Evolutionary conservation across 2,888 invertebrate genomes (phyloP).

Genomic region (Ecliptopera silaceata): DNA sequence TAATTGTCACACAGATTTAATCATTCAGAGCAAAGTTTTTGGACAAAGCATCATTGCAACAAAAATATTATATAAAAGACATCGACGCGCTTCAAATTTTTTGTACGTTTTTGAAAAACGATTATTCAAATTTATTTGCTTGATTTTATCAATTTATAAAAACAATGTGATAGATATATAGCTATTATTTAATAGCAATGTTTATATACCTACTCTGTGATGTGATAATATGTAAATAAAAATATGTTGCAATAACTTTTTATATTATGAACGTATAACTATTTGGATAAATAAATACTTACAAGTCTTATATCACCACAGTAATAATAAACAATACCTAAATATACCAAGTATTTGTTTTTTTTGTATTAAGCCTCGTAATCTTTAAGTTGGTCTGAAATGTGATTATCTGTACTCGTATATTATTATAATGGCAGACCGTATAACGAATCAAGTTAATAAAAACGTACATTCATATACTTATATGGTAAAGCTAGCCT

Average conservation of each 20-base stretch:
- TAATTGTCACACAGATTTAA: background rate
- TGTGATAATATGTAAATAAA: too few relatives aligned
- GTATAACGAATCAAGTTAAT: slow-evolving; percentile 79
- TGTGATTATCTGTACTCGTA: slow-evolving; percentile 67
- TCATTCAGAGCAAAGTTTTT: background rate
- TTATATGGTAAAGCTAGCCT: slow-evolving; percentile 79
- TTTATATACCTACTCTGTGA: too few relatives aligned
- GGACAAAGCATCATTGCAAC: slow-evolving; percentile 9
- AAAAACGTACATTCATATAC: slow-evolving; percentile 79
- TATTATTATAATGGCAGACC: slow-evolving; percentile 75
- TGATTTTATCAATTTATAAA: background rate
- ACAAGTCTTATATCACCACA: background rate
- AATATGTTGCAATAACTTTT: too few relatives aligned
- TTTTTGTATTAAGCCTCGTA: slow-evolving; percentile 44
- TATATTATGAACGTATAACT: too few relatives aligned
- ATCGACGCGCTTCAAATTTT: slow-evolving; percentile 19
- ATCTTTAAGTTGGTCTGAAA: slow-evolving; percentile 60
- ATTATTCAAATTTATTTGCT: too few relatives aligned
- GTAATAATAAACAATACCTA: slow-evolving; percentile 15
- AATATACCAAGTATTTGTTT: slow-evolving; percentile 21
- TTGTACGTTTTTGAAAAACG: background rate
- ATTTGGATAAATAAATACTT: too few relatives aligned
- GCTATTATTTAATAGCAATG: too few relatives aligned
- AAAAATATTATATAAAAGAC: slow-evolving; percentile 18
- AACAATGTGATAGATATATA: too few relatives aligned